Percentiles rank a stretch among this genome's conserved stretches.
Evolutionary conservation across 1,140 invertebrate genomes (phyloP).

Genomic region (Cyclina sinensis): DNA sequence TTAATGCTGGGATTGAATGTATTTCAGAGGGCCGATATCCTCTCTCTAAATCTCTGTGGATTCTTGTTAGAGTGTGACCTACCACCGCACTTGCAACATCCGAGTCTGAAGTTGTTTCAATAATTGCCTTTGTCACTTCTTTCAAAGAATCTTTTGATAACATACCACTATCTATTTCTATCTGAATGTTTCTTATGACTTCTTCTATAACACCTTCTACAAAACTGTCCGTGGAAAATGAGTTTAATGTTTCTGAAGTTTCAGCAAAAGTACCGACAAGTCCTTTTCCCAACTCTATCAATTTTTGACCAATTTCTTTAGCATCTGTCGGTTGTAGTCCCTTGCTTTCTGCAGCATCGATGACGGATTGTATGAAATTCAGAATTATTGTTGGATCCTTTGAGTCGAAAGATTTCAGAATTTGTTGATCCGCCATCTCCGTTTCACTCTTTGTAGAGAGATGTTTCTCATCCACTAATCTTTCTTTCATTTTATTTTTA

Average conservation of each 20-base stretch:
- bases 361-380: constrained; percentile 8
- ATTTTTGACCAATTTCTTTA: constrained; percentile 15
- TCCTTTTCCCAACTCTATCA: constrained; percentile 49
- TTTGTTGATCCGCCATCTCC: background rate
- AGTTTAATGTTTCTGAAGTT: background rate
- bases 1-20: constrained; percentile 14
- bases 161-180: constrained; percentile 48
- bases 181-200: constrained; percentile 47
- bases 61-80: background rate
- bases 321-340: background rate
- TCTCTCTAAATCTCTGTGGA: constrained; percentile 27
- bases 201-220: constrained; percentile 43
- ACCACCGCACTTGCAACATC: constrained; percentile 37
- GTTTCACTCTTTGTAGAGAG: no score
- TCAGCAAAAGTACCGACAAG: background rate
- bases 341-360: constrained; percentile 20
- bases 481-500: background rate
- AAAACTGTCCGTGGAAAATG: constrained; percentile 30
- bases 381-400: background rate
- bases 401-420: background rate
- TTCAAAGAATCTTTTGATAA: constrained; percentile 51
- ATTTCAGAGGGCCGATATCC: constrained; percentile 6
- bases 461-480: no score
- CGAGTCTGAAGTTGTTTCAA: constrained; percentile 45
- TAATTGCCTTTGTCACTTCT: constrained; percentile 58